Evolutionary conservation across 1,140 invertebrate species (phyloP).

Genomic region (Portunus trituberculatus): DNA sequence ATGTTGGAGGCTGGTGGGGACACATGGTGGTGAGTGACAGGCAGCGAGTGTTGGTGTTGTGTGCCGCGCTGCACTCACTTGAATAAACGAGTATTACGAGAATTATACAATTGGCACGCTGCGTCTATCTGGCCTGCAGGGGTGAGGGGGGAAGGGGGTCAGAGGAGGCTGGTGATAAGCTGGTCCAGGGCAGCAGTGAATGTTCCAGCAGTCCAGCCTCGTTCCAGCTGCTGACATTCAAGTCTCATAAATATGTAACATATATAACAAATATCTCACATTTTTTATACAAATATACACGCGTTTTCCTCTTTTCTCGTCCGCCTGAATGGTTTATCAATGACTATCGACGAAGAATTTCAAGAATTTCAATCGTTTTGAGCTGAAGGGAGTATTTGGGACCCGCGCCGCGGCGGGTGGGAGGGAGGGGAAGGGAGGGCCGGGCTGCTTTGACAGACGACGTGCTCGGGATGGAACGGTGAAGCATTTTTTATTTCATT

Average conservation of each 20-base stretch:
- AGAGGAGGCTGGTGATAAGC: background rate
- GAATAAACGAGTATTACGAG: background rate
- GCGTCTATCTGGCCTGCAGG: background rate
- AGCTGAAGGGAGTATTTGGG: background rate
- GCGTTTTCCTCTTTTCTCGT: background rate
- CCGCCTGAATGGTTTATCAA: constrained; percentile 11
- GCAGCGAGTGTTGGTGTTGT: too few species aligned
- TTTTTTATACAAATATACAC: background rate
- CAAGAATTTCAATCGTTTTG: constrained; percentile 14
- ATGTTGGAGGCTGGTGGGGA: background rate
- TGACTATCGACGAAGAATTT: background rate
- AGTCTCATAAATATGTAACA: background rate
- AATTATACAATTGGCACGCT: background rate
- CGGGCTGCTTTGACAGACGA: constrained; percentile 6
- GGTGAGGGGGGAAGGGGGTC: background rate
- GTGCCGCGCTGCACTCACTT: background rate
- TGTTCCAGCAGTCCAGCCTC: background rate
- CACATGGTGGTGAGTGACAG: too few species aligned
- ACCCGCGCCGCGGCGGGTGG: background rate
- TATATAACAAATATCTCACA: background rate
- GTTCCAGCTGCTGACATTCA: background rate
- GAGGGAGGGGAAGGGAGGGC: background rate
- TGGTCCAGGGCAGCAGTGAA: background rate
- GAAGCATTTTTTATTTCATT: background rate
- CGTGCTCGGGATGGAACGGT: background rate